Evolutionary conservation across 2,113 vertebrate genomes (phyloP), one percentile per base, ranked within the genome.

Genomic region (Leptobrachium leishanense): DNA sequence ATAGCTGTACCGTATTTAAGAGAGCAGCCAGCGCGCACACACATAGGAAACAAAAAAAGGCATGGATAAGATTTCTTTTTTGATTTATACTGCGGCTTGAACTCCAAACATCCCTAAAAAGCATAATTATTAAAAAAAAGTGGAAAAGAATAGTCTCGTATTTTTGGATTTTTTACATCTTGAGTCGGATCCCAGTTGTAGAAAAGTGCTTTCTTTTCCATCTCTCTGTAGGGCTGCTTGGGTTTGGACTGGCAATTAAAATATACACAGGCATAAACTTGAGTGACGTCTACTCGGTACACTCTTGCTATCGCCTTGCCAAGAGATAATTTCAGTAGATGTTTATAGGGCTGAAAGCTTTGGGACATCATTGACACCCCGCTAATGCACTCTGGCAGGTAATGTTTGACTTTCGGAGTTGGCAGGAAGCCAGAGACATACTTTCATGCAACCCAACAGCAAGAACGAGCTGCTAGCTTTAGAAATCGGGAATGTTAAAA

Each of bases 331-430:
- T 80, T 80, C 64, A 74, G 64, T 80, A 10, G 50, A 80, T 73
- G 71, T 80, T 80, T 80, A 74, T 74, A 15, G 71, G 70, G 43
- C 77, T 31, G 63, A 41, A 44, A 80, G 77, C 71, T 67, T 57
- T 46, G 41, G 71, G 77, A 54, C 77, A 80, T 80, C 77, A 80
- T 67, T 68, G 77, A 80, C 77, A 80, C 77, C 77, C 64, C 31
- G n/a, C 77, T 80, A 80, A 80, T 80, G 77, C 77, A 80, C 77
- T 80, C 64, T 80, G 77, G 77, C 71, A 80, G 71, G 70, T 80
- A 71, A 55, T 72, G 39, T 43, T 73, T 66, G 70, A 67, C 62
- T 79, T 65, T 59, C 42, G 2, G 20, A 20, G 64, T 71, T 80
- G 77, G 77, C 71, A 40, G 64, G 3, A 7, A 12, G 50, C 77